A percentile compares a stretch with the other conserved stretches of the same genome.
These are phyloP conservation scores for Platanista minor DNA, from an alignment of 2,113 vertebrate species.

Conservation along the genomic window DNA sequence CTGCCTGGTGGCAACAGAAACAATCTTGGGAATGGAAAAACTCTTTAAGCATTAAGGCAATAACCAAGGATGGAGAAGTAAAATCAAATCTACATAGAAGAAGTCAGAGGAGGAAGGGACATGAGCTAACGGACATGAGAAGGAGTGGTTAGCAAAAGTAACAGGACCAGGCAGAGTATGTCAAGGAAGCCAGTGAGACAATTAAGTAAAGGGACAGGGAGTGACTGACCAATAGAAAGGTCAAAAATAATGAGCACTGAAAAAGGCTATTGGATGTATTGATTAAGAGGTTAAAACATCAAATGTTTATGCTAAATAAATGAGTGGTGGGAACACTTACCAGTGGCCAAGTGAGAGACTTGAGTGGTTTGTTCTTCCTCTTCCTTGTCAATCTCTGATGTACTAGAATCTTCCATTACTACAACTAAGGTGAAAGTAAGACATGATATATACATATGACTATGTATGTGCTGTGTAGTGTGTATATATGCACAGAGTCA, in stretches of 20 bases:
- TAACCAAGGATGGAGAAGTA: background rate
- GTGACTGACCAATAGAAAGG: background rate
- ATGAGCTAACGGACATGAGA: background rate
- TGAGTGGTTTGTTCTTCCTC: background rate
- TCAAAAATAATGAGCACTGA: background rate
- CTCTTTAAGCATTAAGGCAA: background rate
- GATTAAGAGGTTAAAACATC: background rate
- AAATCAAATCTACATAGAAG: background rate
- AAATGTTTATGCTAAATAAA: background rate
- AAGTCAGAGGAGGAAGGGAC: background rate
- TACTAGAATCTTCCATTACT: slow-evolving; percentile 13
- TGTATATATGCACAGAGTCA: background rate
- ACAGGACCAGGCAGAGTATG: background rate
- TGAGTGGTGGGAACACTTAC: slow-evolving; percentile 19
- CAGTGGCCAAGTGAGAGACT: background rate
- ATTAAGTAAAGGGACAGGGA: background rate
- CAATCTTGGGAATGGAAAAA: background rate
- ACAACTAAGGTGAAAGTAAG: slow-evolving; percentile 7
- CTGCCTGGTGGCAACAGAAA: background rate
- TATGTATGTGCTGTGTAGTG: too few relatives aligned
- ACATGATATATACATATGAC: background rate
- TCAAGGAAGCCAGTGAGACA: background rate
- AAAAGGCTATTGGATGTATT: background rate
- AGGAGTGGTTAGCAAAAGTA: background rate
- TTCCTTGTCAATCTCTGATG: background rate